These are phyloP conservation scores for Drosophila nebulosa DNA, from an alignment of 1,140 invertebrate species.

Conservation along the genomic window DNA sequence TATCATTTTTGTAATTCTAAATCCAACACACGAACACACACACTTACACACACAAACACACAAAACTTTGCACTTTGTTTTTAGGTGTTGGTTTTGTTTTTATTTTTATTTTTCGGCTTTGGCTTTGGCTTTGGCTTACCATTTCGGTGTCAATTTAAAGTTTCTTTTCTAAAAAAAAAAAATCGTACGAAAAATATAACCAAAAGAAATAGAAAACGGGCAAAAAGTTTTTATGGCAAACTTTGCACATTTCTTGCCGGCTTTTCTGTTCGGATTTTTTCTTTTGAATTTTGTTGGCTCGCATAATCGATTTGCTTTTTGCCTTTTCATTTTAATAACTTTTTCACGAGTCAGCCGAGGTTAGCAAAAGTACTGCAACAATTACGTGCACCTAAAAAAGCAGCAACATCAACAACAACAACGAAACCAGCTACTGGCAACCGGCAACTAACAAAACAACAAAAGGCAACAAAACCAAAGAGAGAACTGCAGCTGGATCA, in stretches of 20 bases:
- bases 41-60: not conserved
- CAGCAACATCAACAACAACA: not conserved
- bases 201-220: not conserved
- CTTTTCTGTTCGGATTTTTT: not conserved
- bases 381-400: constrained; percentile 60
- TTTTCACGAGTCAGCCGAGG: constrained; percentile 25
- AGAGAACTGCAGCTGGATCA: not conserved
- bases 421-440: constrained; percentile 43
- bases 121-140: constrained; percentile 49
- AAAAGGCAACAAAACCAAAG: constrained; percentile 1
- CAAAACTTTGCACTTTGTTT: constrained; percentile 73
- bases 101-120: constrained; percentile 28
- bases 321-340: constrained; percentile 75
- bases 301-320: constrained; percentile 72
- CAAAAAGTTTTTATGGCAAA: constrained; percentile 60
- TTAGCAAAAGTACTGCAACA: constrained; percentile 59
- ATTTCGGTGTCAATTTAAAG: constrained; percentile 76
- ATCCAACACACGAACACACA: not conserved
- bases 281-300: not conserved
- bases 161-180: constrained; percentile 27
- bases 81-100: constrained; percentile 21
- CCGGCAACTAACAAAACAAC: constrained; percentile 57
- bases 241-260: constrained; percentile 38
- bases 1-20: constrained; percentile 42
- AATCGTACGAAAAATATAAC: not conserved